Evolutionary conservation across 2,113 vertebrate genomes (phyloP), one percentile per base, ranked within the genome.

Genomic region (Microcebus tavaratra): DNA sequence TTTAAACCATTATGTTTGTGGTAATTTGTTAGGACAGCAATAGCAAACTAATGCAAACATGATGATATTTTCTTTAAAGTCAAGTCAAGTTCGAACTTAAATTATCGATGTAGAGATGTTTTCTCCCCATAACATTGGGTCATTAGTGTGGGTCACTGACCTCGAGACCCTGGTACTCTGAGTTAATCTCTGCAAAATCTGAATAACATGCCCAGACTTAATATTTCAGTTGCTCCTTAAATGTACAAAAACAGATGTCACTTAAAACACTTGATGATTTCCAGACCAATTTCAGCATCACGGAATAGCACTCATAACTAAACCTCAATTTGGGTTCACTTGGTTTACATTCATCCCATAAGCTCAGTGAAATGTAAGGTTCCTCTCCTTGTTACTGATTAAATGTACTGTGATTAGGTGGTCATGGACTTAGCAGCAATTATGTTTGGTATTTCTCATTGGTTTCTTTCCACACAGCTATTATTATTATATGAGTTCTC

Each of bases 381-480:
- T 75, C 79, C 39, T 86, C 15, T 88, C 48, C 23, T 83, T 86
- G 85, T 96, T 93, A 92, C 84, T 95, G 65, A 95, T 96, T 96
- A 92, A 90, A 50, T 72, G 25, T n/a, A 75, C 34, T 91, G 23
- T 73, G 50, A 87, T 61, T 87, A 88, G 53, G 55, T 83, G 45
- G 50, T 83, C 17, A 20, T 23, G 87, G 39, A 76, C 73, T 95
- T 81, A 68, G 14, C 21, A 36, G 68, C 76, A 96, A 90, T 91
- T 94, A 81, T 84, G 50, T 87, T 94, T 94, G 90, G 79, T 91
- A 96, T 96, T 97, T 94, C 67, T 82, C 45, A 80, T 23, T 83
- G 90, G 59, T 70, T 96, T 97, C 36, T 92, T 89, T 95, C 85
- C 72, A 45, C 34, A 76, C 21, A 76, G 53, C 80, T 80, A 68